Evolutionary conservation across 2,888 invertebrate species (phyloP), one percentile per base, ranked within the genome.

Genomic region (Plagiodera versicolora): DNA sequence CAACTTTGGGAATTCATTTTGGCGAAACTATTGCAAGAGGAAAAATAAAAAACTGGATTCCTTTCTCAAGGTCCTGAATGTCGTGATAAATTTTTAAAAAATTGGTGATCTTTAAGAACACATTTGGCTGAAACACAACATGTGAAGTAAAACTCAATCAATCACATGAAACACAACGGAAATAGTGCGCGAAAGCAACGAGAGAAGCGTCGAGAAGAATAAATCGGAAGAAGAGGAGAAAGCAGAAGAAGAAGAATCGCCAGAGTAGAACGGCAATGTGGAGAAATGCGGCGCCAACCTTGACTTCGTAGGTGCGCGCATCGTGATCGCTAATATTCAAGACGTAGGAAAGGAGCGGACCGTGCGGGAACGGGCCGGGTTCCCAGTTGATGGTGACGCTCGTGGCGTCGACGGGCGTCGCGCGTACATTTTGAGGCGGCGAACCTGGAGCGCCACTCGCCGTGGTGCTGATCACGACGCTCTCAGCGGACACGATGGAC

Each of bases 381-480:
- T 89, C 88, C 95, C 95, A 96, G 71, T 90, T 91, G 62, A 96
- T 87, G 66, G 92, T 92, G 64, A 95, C 89, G 70, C 94, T 87
- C 70, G 88, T 87, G 53, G 91, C 86, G 79, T 95, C 94, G 57
- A 94, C 86, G 2, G 94, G 87, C 58, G 90, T 87, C 17, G 91
- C 89, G 68, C 89, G 85, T 68, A 92, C 86, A 66, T 92, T 87
- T 63, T 85, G 82, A 5, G 94, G 92, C 19, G 90, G 85, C 0
- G 91, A 95, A 67, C 88, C 83, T 11, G 94, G 93, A 52, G 86
- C 83, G 32, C 92, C 93, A 59, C 84, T 86, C 4, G 91, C 86
- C 44, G 87, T 79, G 0, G 93, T 93, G 61, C 88, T 86, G 71
- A 92, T 92, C 50, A 90, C 87, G 0, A 89, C 87, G 61, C 92